Base-by-base conservation (phyloP, 1,140 invertebrate genomes). In the Diploscapter pachys region DNA sequence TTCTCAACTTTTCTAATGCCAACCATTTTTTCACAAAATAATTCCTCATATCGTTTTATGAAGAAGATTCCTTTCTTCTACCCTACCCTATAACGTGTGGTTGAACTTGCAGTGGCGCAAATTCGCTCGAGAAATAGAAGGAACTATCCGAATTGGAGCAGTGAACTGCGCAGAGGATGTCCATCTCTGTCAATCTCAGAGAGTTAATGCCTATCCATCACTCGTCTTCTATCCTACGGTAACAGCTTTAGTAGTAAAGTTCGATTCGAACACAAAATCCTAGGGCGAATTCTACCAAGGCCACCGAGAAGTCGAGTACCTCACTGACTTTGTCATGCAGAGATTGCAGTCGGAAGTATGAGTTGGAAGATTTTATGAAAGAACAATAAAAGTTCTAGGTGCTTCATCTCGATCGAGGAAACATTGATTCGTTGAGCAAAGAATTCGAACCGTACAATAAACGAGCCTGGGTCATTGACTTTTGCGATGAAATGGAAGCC, bases 111-210 rank as follows among this genome's bases (percentile, higher is more conserved):
- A 90, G 86, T 94, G 92, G 93, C 89, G 92, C 63, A 89, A 90
- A 83, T 85, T 94, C 61, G 92, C 92, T 11, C 89, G 90, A 84
- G 88, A 91, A 79, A 83, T 92, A 55, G 89, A 91, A 77, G 91
- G 91, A 59, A 89, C 91, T 4, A 88, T 92, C 61, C 88, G 90
- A 80, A 89, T 91, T 79, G 92, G 91, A n/a, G 92, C 92, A 72
- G 90, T 93, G 0, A 92, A 93, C 85, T 93, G 92, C 87, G 90
- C 91, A 84, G 91, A 92, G 82, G 90, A 93, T 78, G 91, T 90
- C 87, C 82, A 88, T 61, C 84, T 93, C 49, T 93, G 92, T 86
- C 87, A 88, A 72, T 86, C 89, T 81, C 87, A 91, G 82, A 87
- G 89, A 54, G 90, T 93, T 64, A 86, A 86, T 62, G 89, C 89